Evolutionary conservation across 1,140 invertebrate species (phyloP).

Genomic region (Arion vulgaris): DNA sequence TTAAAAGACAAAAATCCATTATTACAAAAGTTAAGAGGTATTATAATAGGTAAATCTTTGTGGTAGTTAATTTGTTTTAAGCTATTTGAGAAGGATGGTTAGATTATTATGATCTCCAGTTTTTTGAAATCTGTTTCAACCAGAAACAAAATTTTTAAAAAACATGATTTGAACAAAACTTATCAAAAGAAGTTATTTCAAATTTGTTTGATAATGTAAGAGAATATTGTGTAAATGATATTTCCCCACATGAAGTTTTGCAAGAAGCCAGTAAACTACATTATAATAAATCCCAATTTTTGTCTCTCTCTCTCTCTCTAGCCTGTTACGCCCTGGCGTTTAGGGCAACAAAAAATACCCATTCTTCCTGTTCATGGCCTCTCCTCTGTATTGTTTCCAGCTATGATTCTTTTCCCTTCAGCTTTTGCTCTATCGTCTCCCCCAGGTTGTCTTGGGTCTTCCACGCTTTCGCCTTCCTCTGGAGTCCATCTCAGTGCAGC

Average conservation of each 20-base stretch:
- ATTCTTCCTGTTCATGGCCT: no score
- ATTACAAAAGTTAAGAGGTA: not conserved
- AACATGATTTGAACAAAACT: not conserved
- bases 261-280: not conserved
- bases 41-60: conserved; percentile 17
- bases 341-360: no score
- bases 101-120: not conserved
- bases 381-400: no score
- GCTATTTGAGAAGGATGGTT: not conserved
- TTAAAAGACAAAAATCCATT: not conserved
- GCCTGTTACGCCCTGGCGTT: no score
- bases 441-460: no score
- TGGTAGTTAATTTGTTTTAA: not conserved
- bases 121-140: conserved; percentile 5
- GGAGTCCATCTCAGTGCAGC: no score
- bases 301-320: no score
- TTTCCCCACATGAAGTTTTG: not conserved
- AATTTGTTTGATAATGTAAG: conserved; percentile 1
- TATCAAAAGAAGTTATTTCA: not conserved
- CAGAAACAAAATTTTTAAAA: not conserved
- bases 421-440: no score
- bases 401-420: no score
- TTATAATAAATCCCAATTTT: not conserved
- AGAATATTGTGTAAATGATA: not conserved
- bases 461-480: no score